phyloP scores from a whole-genome alignment of 2,113 vertebrate species.

The Mionectes macconnelli region DNA sequence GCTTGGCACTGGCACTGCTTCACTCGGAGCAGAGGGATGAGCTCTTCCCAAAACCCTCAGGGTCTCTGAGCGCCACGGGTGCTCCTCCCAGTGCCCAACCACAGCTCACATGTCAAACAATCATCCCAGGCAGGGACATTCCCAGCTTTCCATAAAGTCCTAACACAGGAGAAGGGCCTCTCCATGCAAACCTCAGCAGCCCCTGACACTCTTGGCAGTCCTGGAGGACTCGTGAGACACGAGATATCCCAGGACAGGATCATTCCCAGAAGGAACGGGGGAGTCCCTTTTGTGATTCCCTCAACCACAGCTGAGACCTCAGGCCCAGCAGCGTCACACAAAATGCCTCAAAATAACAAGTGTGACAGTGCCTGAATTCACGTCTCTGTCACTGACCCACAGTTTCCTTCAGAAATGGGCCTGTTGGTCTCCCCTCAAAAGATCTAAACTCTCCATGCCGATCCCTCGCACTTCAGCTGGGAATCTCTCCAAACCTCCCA shows the following conservation, averaged over 20 bases:
- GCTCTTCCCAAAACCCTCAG: background rate
- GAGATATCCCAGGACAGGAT: background rate
- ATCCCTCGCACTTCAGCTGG: background rate
- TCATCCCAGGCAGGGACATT: background rate
- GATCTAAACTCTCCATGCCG: rapidly evolving
- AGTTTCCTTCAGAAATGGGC: background rate
- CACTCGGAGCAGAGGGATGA: background rate
- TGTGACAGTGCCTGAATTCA: background rate
- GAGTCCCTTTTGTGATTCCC: background rate
- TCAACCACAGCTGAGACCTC: background rate
- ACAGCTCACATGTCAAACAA: rapidly evolving
- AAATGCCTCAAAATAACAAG: rapidly evolving
- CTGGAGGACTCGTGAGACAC: rapidly evolving
- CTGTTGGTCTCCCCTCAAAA: background rate
- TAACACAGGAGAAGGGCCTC: background rate
- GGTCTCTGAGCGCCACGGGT: background rate
- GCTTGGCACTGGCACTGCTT: background rate
- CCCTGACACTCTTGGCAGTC: rapidly evolving
- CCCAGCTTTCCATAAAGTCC: background rate
- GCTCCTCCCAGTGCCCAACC: rapidly evolving
- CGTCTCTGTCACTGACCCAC: background rate
- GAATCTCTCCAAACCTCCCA: background rate
- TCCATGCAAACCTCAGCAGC: background rate
- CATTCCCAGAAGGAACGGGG: rapidly evolving
- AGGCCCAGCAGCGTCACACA: background rate